Base-by-base conservation (phyloP, 2,888 invertebrate genomes). In the Spicauda simplicius region DNA sequence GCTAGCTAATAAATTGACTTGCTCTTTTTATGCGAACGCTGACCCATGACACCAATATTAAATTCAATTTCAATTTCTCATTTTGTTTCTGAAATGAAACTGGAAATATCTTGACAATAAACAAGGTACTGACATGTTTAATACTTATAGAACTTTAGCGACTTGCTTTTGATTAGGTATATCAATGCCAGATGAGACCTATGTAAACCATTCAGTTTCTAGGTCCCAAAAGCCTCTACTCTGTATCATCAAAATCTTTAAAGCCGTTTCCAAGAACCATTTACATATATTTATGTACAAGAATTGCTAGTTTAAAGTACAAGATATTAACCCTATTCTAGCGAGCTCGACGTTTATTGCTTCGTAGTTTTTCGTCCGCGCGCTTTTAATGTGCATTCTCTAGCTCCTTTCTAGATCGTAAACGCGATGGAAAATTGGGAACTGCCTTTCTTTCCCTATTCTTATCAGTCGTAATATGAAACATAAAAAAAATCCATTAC, bases 281-380 rank as follows among this genome's bases (percentile, higher is more conserved):
- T 41, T 41, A 16, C 48, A 48, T 16, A 48, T 14, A 14, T 48
- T 16, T 14, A 48, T 48, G 7, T 48, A 16, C 7, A 48, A 48
- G 48, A 48, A 48, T 48, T 16, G 48, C 48, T 48, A 12, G 41
- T 48, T 16, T 48, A 48, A 48, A 48, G 48, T n/a, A 48, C 16
- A 55, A 59, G 54, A 54, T 55, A 60, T 60, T 60, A 66, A 66
- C 60, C 66, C 66, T 66, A 59, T 66, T 66, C 59, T 41, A 65
- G 54, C 20, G 33, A 54, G 37, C 60, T 55, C 48, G 60, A 60
- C 60, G 45, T 66, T 66, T 66, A 66, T 66, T 50, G 54, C 66
- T 60, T 55, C 48, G 55, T 54, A 66, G 66, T 66, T 54, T 62
- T 62, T 66, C 55, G 55, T 55, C 20, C 60, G 54, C 66, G 54